Evolutionary conservation across 2,797 vertebrate species (phyloP).

Genomic region (Craterocephalus amniculus): DNA sequence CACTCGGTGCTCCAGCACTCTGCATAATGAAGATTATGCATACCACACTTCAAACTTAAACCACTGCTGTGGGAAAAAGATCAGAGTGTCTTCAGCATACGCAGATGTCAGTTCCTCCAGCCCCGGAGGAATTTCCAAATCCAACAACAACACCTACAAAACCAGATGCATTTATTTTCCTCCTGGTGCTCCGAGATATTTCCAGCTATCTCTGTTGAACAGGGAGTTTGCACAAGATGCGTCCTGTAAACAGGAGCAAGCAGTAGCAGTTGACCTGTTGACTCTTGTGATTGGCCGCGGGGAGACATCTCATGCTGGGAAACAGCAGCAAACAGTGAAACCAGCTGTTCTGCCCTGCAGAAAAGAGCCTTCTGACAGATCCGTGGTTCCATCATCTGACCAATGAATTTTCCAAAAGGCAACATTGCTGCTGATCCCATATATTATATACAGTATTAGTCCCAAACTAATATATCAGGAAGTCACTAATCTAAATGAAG

Average conservation of each 20-base stretch:
- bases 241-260: conserved; percentile 65
- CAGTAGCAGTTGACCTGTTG: conserved; percentile 58
- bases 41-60: not conserved
- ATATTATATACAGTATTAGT: too few species aligned
- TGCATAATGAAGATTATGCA: conserved; percentile 4
- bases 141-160: conserved; percentile 40
- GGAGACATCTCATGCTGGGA: conserved; percentile 19
- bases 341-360: conserved; percentile 26
- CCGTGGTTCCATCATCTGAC: not conserved
- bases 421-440: not conserved
- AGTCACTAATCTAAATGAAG: not conserved
- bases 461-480: not conserved
- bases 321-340: conserved; percentile 39
- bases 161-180: conserved; percentile 46
- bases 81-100: conserved; percentile 19
- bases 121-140: not conserved
- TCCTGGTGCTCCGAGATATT: conserved; percentile 8
- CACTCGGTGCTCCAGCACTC: conserved; percentile 25
- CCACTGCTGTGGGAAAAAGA: conserved; percentile 23
- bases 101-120: conserved; percentile 4
- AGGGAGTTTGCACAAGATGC: conserved; percentile 40
- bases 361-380: not conserved
- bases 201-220: conserved; percentile 24
- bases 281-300: conserved; percentile 30
- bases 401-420: not conserved